Conservation (phyloP, 2,113 vertebrate genomes). For the Rhinoptilus africanus region DNA sequence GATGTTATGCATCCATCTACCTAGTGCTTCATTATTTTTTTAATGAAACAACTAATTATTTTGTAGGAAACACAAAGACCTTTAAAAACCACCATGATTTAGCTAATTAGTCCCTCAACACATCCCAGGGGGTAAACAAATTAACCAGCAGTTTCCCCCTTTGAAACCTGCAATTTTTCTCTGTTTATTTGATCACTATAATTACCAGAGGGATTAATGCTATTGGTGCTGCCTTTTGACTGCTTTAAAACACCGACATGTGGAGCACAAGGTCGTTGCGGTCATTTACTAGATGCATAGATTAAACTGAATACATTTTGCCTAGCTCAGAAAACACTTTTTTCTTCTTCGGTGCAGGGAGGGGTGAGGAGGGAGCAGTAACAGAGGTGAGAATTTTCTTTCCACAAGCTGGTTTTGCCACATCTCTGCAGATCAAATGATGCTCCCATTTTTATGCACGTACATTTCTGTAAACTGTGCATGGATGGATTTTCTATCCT, state of each 20-base stretch:
- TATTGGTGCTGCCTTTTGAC: background rate
- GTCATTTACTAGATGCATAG: background rate
- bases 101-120: conserved; percentile 25
- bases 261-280: background rate
- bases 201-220: background rate
- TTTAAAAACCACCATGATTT: background rate
- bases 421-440: background rate
- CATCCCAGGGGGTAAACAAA: conserved; percentile 22
- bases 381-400: background rate
- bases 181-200: conserved; percentile 7
- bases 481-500: background rate
- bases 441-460: background rate
- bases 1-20: background rate
- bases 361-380: rapidly evolving
- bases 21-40: background rate
- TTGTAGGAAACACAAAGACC: conserved; percentile 2
- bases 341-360: background rate
- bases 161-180: background rate
- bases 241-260: background rate
- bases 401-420: background rate
- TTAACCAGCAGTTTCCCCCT: background rate
- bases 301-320: background rate
- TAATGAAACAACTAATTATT: conserved; percentile 4
- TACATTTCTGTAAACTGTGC: background rate
- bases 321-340: background rate